phyloP scores from a whole-genome alignment of 1,140 invertebrate species.

The Drosophila bipectinata region DNA sequence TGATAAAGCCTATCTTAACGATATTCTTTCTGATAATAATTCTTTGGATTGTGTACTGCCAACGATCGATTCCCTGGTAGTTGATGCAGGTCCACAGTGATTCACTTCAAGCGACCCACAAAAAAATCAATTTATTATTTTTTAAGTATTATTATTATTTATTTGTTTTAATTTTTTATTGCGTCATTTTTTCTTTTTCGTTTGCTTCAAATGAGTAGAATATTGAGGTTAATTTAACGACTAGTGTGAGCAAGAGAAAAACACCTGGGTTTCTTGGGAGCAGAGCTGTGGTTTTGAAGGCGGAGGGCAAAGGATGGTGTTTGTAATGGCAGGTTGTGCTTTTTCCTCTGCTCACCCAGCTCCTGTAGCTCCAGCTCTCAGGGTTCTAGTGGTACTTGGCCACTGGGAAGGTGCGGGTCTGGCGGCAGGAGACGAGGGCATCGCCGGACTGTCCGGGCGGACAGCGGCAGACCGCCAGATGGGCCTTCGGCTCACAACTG shows the following conservation, averaged over 20 bases:
- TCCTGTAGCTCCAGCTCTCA: not conserved
- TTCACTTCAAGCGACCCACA: no score
- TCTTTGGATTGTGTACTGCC: no score
- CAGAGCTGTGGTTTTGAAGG: not conserved
- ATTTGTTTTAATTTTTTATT: constrained; percentile 23
- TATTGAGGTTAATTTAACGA: constrained; percentile 39
- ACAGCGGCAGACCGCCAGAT: constrained; percentile 94
- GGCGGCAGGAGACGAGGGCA: constrained; percentile 85
- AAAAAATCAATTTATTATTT: no score
- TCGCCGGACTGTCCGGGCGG: constrained; percentile 91
- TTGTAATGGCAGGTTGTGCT: constrained; percentile 65
- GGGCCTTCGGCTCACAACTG: constrained; percentile 84
- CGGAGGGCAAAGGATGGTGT: not conserved
- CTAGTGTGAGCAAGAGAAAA: constrained; percentile 27
- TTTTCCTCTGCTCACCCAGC: constrained; percentile 5
- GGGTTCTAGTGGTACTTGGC: constrained; percentile 75
- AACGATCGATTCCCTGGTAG: no score
- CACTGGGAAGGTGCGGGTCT: constrained; percentile 75
- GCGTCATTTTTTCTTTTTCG: constrained; percentile 18
- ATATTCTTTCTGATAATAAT: no score
- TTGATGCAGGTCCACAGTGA: no score
- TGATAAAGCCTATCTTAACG: no score
- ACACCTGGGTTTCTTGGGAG: not conserved
- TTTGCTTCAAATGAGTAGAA: constrained; percentile 7
- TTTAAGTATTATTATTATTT: constrained; percentile 21